Conservation (phyloP, 2,888 invertebrate genomes). For the Watsonalla binaria region DNA sequence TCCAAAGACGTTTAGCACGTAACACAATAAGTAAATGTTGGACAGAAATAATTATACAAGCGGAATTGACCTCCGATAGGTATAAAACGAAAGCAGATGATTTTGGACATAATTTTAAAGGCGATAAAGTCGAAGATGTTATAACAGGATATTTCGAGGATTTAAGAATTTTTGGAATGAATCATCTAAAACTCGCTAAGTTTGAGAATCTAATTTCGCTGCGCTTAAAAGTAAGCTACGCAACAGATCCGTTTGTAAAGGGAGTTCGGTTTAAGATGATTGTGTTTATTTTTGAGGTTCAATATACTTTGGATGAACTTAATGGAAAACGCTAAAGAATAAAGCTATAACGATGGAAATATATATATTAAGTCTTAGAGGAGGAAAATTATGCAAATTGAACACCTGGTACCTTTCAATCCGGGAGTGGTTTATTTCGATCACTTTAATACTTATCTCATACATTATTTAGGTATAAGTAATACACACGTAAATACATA, state of each 20-base stretch:
- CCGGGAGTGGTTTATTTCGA: no score
- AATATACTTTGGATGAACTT: slow-evolving; percentile 6
- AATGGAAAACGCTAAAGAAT: slow-evolving; percentile 4
- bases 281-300: slow-evolving; percentile 1
- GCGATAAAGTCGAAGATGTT: slow-evolving; percentile 11
- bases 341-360: background rate
- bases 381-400: background rate
- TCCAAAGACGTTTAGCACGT: slow-evolving; percentile 1
- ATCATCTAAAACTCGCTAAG: slow-evolving; percentile 43
- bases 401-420: no score
- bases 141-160: slow-evolving; percentile 12
- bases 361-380: background rate
- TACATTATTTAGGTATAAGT: no score
- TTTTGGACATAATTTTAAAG: slow-evolving; percentile 16
- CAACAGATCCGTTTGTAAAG: slow-evolving; percentile 19
- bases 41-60: slow-evolving; percentile 37
- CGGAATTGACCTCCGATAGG: slow-evolving; percentile 38
- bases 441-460: no score
- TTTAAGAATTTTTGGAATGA: slow-evolving; percentile 46
- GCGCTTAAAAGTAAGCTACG: slow-evolving; percentile 31
- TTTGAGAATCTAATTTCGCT: slow-evolving; percentile 39
- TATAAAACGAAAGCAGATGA: slow-evolving; percentile 19
- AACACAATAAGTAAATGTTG: slow-evolving; percentile 21
- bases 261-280: background rate
- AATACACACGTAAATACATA: no score